A percentile compares a stretch with the other conserved stretches of the same genome.
Evolutionary conservation across 1,140 invertebrate genomes (phyloP).

Genomic region (Panagrolaimus sp.): DNA sequence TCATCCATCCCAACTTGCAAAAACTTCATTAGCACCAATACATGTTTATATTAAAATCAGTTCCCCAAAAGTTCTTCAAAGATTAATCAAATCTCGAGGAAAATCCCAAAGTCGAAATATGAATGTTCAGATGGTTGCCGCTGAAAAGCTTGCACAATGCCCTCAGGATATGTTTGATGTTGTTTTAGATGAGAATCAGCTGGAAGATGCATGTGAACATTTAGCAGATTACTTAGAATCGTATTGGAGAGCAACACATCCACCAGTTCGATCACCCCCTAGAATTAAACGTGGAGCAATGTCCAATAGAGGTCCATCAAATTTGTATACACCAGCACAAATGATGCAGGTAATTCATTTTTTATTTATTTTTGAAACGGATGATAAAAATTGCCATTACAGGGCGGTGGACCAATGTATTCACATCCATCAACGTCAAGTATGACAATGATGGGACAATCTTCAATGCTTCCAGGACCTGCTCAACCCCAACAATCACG

Average conservation of each 20-base stretch:
- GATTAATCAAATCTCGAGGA: constrained; percentile 95
- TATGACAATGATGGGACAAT: constrained; percentile 7
- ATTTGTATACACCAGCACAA: constrained; percentile 40
- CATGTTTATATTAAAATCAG: constrained; percentile 98
- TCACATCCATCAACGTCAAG: constrained; percentile 11
- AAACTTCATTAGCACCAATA: constrained; percentile 95
- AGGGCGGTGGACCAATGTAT: constrained; percentile 16
- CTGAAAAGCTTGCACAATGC: constrained; percentile 96
- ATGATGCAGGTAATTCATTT: constrained; percentile 35
- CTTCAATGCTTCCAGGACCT: constrained; percentile 2
- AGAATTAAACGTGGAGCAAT: constrained; percentile 46
- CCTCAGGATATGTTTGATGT: constrained; percentile 97
- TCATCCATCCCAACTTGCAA: constrained; percentile 96
- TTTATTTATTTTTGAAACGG: neutral
- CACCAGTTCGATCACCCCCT: constrained; percentile 63
- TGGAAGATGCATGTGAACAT: constrained; percentile 96
- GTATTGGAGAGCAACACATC: constrained; percentile 96
- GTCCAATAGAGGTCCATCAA: constrained; percentile 41
- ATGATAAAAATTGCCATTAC: neutral
- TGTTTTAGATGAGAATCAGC: constrained; percentile 94
- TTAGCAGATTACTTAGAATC: constrained; percentile 93
- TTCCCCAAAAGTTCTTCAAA: constrained; percentile 95
- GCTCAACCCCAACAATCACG: neutral
- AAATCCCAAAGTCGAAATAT: constrained; percentile 95
- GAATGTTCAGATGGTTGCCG: constrained; percentile 98